Evolutionary conservation across 2,797 vertebrate genomes (phyloP), one percentile per base, ranked within the genome.

Genomic region (Centropyge bicolor): DNA sequence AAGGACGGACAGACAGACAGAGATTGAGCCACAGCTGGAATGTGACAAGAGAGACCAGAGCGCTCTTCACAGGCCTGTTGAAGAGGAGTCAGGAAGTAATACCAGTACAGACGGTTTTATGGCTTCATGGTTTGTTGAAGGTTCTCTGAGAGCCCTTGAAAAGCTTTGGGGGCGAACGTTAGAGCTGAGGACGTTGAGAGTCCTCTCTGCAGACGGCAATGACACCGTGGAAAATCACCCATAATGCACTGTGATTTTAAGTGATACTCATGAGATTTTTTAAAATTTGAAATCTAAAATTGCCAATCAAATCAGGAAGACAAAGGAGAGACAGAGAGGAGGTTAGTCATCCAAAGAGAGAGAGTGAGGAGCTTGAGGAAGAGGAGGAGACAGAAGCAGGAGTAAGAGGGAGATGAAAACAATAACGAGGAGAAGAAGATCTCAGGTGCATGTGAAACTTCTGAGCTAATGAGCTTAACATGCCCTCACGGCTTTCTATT

Each of bases 391-490:
- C 19, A 16, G 27, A 59, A 36, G 27, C 12, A 3, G 24, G 41
- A 51, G 49, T 4, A 24, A 12, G 16, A 2, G 12, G 40, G 49
- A 76, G 59, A 51, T 0, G 22, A 22, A 45, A 54, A 65, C 49
- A 74, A 51, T 52, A 82, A 78, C 2, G n/a, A 87, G 46, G 22
- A 56, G 43, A 66, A 38, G 4, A 12, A 54, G 73, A 24, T 22
- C 57, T 69, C 24, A 63, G 56, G 31, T 52, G 52, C 3, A 17
- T 73, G 60, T 22, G 78, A 74, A 78, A 66, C 62, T 64, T 20
- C 36, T 17, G 62, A n/a, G 70, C 54, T 81, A 79, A 81, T 63
- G 54, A 86, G 61, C 70, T 54, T 49, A 65, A 65, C 20, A 1
- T n/a, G 36, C 10, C 31, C 59, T 69, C 8, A 0, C 57, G 38